Evolutionary conservation across 53 echinoderm and acorn worm species (phyloP).

Genomic region (Echinometra lucunter): DNA sequence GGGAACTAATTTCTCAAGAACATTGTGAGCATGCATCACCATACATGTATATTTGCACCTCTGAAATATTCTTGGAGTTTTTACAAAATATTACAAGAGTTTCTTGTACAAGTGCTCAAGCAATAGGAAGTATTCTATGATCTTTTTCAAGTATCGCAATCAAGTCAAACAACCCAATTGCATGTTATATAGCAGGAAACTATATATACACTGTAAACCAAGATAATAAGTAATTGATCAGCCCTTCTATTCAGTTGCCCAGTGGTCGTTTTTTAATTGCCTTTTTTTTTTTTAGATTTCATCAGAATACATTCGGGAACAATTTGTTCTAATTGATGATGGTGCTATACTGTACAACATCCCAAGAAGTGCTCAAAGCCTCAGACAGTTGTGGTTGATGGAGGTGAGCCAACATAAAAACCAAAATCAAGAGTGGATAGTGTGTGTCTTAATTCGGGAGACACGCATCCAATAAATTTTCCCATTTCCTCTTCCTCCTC

Average conservation of each 20-base stretch:
- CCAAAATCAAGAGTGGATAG: background rate
- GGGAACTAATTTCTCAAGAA: too few relatives aligned
- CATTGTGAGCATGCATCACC: too few relatives aligned
- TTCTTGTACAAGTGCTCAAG: too few relatives aligned
- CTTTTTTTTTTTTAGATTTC: constrained; percentile 38
- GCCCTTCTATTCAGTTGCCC: background rate
- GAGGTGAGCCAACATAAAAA: constrained; percentile 39
- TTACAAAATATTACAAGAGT: too few relatives aligned
- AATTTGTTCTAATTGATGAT: constrained; percentile 21
- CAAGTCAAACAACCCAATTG: background rate
- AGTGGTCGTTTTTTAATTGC: constrained; percentile 22
- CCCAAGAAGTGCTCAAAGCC: constrained; percentile 30
- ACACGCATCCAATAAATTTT: background rate
- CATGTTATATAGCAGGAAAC: constrained; percentile 15
- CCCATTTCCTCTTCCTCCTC: background rate
- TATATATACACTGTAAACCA: constrained; percentile 20
- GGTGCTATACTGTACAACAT: background rate
- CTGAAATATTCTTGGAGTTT: too few relatives aligned
- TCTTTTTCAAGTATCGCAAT: too few relatives aligned
- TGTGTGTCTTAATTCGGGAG: background rate
- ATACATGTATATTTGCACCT: too few relatives aligned
- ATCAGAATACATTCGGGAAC: constrained; percentile 19
- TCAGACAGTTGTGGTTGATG: constrained; percentile 44
- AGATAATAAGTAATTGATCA: constrained; percentile 20
- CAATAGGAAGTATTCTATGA: too few relatives aligned